These are phyloP conservation scores for Hyles vespertilio DNA, from an alignment of 1,140 invertebrate genomes.

Conservation along the genomic window DNA sequence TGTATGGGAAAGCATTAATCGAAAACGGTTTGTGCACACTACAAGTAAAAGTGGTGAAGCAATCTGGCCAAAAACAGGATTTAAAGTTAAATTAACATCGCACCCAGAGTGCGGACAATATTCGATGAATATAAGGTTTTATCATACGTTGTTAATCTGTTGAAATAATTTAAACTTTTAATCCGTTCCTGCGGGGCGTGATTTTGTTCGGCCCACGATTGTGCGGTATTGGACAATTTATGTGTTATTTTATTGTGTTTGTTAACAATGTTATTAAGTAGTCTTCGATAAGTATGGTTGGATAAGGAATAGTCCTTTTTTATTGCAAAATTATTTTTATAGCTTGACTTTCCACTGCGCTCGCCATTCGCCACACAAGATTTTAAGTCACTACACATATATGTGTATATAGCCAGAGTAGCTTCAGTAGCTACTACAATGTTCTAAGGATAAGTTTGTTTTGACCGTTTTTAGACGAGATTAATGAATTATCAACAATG, in stretches of 20 bases:
- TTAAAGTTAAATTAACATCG: constrained; percentile 61
- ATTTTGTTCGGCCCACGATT: not conserved
- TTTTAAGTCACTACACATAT: too few species aligned
- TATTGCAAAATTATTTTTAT: too few species aligned
- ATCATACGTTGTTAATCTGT: constrained; percentile 53
- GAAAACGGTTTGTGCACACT: constrained; percentile 1
- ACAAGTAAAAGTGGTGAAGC: constrained; percentile 7
- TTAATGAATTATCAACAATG: too few species aligned
- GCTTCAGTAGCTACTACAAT: too few species aligned
- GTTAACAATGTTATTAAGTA: too few species aligned
- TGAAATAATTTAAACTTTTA: constrained; percentile 64
- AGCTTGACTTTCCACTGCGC: too few species aligned
- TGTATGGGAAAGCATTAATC: not conserved
- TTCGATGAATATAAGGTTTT: constrained; percentile 30
- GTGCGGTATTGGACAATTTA: not conserved
- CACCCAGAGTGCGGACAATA: constrained; percentile 28
- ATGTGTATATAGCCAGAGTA: too few species aligned
- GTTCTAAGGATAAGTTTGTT: too few species aligned
- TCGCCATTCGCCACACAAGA: too few species aligned
- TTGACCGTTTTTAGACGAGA: too few species aligned
- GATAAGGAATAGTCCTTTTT: too few species aligned
- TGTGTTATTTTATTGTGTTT: not conserved
- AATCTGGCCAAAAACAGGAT: constrained; percentile 32
- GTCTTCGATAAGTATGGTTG: too few species aligned
- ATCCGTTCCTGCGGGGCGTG: constrained; percentile 24